Conservation (phyloP, 1,140 invertebrate genomes). For the Diuraphis noxia region DNA sequence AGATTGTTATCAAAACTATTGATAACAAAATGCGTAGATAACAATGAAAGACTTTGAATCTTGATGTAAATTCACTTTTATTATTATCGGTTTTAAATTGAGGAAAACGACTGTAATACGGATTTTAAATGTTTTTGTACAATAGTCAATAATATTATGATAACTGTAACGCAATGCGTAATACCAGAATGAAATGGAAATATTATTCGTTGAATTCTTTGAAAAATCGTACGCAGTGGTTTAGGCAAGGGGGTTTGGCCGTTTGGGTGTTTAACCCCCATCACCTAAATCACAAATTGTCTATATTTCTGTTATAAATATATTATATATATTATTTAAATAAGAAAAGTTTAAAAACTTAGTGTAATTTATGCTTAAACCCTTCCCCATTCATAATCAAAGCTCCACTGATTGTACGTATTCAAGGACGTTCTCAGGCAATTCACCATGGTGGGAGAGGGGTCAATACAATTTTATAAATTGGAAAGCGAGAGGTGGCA, state of each 20-base stretch:
- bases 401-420: too few species aligned
- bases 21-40: not conserved
- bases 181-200: not conserved
- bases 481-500: not conserved
- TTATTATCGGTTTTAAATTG: not conserved
- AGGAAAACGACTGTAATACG: not conserved
- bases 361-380: too few species aligned
- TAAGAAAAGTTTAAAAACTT: too few species aligned
- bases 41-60: not conserved
- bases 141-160: too few species aligned
- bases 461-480: not conserved
- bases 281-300: too few species aligned
- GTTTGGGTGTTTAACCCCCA: too few species aligned
- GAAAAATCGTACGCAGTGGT: too few species aligned
- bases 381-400: too few species aligned
- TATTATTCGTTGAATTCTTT: not conserved
- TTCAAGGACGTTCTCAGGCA: not conserved
- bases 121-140: not conserved
- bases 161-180: not conserved
- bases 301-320: too few species aligned
- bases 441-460: not conserved
- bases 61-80: not conserved
- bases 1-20: not conserved
- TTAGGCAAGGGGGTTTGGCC: too few species aligned
- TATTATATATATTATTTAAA: too few species aligned